Evolutionary conservation across 1,140 invertebrate species (phyloP).

Genomic region (Trinorchestia longiramus): DNA sequence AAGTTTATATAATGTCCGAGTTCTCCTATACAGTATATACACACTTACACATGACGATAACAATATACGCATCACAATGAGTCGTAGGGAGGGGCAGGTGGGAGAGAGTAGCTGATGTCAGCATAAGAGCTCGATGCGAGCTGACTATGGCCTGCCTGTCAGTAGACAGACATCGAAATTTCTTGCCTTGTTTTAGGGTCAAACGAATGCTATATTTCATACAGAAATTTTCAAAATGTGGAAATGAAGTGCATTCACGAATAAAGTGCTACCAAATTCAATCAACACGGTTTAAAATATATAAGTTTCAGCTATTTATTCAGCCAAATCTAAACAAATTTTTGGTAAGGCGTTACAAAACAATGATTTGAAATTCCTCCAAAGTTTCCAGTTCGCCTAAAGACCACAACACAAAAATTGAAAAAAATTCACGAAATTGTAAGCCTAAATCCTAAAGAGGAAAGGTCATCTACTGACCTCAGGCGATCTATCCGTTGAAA

Average conservation of each 20-base stretch:
- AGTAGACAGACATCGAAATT: not conserved
- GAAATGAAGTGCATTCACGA: too few relatives aligned
- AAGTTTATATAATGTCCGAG: not conserved
- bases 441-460: not conserved
- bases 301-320: not conserved
- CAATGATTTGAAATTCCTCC: not conserved
- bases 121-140: constrained; percentile 22
- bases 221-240: not conserved
- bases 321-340: not conserved
- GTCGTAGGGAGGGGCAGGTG: not conserved
- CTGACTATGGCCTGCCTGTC: not conserved
- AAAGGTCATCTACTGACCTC: not conserved
- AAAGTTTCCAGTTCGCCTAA: not conserved
- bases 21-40: constrained; percentile 15
- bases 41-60: constrained; percentile 49
- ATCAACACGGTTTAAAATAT: not conserved
- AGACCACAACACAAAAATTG: not conserved
- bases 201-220: not conserved
- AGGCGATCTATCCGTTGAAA: not conserved
- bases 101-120: not conserved
- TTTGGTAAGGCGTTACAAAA: not conserved
- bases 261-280: not conserved
- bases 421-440: not conserved
- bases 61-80: constrained; percentile 43
- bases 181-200: not conserved